These are phyloP conservation scores for Diarsia dahlii DNA, from an alignment of 2,888 invertebrate species.

Conservation along the genomic window DNA sequence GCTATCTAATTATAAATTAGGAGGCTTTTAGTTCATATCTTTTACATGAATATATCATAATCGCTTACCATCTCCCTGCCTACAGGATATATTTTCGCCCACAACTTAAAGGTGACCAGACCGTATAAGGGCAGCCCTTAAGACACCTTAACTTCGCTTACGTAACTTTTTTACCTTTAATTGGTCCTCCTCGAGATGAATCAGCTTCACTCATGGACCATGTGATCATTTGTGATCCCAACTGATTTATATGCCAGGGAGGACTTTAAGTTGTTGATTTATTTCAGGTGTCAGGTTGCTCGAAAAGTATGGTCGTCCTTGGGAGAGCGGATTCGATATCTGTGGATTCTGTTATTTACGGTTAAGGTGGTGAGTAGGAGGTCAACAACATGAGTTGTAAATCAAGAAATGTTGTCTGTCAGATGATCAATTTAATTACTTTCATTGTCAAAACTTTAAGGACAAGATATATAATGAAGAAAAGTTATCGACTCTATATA, in stretches of 20 bases:
- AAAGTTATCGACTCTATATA: neutral
- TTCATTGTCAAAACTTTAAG: neutral
- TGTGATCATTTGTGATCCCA: constrained; percentile 10
- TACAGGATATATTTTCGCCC: constrained; percentile 46
- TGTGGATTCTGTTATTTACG: constrained; percentile 5
- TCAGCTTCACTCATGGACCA: constrained; percentile 42
- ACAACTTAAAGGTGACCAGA: constrained; percentile 38
- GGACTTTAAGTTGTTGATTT: constrained; percentile 44
- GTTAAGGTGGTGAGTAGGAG: constrained; percentile 2
- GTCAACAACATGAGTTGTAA: neutral
- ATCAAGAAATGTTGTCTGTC: neutral
- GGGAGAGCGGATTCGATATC: constrained; percentile 23
- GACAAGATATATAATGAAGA: too few species aligned
- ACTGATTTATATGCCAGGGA: constrained; percentile 35
- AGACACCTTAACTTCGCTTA: constrained; percentile 49
- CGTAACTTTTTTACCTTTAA: constrained; percentile 57
- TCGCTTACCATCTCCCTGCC: constrained; percentile 2
- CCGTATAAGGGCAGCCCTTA: constrained; percentile 44
- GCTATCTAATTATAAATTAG: neutral
- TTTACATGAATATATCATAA: neutral
- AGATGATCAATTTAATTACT: constrained; percentile 1
- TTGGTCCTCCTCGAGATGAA: constrained; percentile 53
- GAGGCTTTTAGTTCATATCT: neutral
- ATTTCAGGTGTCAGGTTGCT: constrained; percentile 31
- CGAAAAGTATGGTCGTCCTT: constrained; percentile 35